phyloP scores from a whole-genome alignment of 2,888 invertebrate genomes.

The Spodoptera exigua region DNA sequence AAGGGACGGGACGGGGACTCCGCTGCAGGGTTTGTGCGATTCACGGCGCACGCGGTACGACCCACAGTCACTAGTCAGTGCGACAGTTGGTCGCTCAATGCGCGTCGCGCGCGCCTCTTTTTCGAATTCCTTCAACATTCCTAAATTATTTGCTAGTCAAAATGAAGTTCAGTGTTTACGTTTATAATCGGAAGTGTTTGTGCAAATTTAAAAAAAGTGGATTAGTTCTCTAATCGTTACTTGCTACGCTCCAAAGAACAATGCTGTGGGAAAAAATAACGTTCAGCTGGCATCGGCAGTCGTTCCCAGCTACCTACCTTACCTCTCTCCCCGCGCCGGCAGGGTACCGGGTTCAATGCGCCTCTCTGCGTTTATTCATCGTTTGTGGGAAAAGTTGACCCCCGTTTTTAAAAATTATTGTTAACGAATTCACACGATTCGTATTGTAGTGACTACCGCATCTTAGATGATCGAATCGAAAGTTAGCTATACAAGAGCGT shows the following conservation, averaged over 20 bases:
- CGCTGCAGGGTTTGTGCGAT: constrained; percentile 83
- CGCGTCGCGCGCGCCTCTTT: constrained; percentile 85
- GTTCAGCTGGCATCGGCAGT: constrained; percentile 89
- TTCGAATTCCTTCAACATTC: constrained; percentile 72
- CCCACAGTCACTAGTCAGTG: constrained; percentile 75
- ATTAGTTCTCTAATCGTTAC: constrained; percentile 73
- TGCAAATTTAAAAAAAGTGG: constrained; percentile 72
- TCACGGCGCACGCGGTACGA: constrained; percentile 78
- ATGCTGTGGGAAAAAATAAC: constrained; percentile 90
- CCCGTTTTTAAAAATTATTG: constrained; percentile 87
- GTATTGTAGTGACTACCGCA: constrained; percentile 77
- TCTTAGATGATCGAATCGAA: constrained; percentile 68
- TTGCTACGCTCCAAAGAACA: constrained; percentile 88
- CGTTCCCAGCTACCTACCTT: constrained; percentile 88
- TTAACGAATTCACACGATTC: constrained; percentile 88
- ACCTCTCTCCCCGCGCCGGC: constrained; percentile 85
- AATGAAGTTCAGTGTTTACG: constrained; percentile 73
- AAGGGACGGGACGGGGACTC: constrained; percentile 74
- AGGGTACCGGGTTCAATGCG: constrained; percentile 89
- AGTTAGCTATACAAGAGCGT: constrained; percentile 49
- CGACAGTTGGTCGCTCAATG: constrained; percentile 83
- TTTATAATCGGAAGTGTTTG: constrained; percentile 65
- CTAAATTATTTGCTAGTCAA: constrained; percentile 76
- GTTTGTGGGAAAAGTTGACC: constrained; percentile 90
- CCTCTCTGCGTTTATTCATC: constrained; percentile 89